Percentiles rank a stretch among this genome's conserved stretches.
These are phyloP conservation scores for Rhynchonema sp. DNA, from an alignment of 2,888 invertebrate species.

Conservation along the genomic window DNA sequence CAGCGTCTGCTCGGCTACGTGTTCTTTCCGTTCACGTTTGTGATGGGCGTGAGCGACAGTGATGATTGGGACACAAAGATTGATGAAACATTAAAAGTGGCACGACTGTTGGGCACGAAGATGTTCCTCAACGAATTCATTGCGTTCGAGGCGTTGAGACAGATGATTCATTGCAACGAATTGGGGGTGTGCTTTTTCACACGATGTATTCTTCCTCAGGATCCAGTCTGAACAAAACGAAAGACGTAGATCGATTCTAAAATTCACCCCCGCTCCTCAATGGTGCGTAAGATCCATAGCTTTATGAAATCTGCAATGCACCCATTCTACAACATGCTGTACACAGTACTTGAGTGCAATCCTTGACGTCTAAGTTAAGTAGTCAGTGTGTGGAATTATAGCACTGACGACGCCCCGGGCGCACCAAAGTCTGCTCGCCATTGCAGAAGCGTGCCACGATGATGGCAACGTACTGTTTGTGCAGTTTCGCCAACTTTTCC, in stretches of 20 bases:
- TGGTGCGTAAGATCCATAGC: not conserved
- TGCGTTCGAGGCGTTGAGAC: constrained; percentile 16
- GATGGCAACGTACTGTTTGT: constrained; percentile 24
- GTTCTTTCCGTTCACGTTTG: constrained; percentile 18
- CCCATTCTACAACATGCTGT: no score
- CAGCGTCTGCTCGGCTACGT: constrained; percentile 13
- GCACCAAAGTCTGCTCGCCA: not conserved
- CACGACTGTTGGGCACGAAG: constrained; percentile 20
- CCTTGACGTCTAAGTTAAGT: no score
- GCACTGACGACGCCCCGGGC: no score
- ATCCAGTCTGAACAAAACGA: not conserved
- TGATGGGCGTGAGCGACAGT: constrained; percentile 14
- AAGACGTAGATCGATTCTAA: no score
- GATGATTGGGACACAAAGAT: constrained; percentile 3
- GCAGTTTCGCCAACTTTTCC: constrained; percentile 31
- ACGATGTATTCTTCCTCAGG: not conserved
- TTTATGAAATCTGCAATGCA: no score
- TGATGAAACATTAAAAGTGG: constrained; percentile 14
- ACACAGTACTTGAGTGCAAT: no score
- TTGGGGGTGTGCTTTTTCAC: not conserved
- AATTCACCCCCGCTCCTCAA: no score
- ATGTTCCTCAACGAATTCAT: constrained; percentile 22
- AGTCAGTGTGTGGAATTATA: no score
- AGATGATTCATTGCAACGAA: constrained; percentile 7
- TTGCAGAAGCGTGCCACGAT: constrained; percentile 40